Evolutionary conservation across 2,113 vertebrate species (phyloP).

Genomic region (Mus musculus): DNA sequence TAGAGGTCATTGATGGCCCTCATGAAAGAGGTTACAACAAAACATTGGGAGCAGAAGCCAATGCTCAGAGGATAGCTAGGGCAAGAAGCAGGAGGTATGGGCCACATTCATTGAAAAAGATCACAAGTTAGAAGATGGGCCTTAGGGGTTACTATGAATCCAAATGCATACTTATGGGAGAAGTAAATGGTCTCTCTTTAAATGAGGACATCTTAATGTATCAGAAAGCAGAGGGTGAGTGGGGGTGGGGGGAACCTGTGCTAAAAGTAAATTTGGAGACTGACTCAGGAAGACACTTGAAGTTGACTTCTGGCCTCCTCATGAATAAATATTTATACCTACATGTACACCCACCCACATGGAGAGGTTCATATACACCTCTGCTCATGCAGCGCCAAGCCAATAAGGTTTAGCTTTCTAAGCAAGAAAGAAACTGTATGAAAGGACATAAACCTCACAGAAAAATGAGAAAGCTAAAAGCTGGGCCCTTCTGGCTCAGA

Average conservation of each 20-base stretch:
- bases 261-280: too few relatives aligned
- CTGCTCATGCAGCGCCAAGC: background rate
- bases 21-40: background rate
- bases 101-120: background rate
- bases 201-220: background rate
- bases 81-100: background rate
- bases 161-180: background rate
- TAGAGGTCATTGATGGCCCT: background rate
- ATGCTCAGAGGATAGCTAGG: background rate
- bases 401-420: background rate
- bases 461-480: background rate
- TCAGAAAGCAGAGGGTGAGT: too few relatives aligned
- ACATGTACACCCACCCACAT: accelerated
- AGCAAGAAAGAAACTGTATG: background rate
- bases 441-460: background rate
- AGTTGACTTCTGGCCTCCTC: background rate
- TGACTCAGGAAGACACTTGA: background rate
- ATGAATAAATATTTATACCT: too few relatives aligned
- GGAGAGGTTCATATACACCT: background rate
- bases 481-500: background rate
- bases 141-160: background rate
- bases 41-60: background rate
- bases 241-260: too few relatives aligned
- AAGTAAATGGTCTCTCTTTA: background rate
- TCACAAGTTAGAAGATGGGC: background rate